Conservation (phyloP, 2,797 vertebrate species). For the Leptoclinus maculatus region DNA sequence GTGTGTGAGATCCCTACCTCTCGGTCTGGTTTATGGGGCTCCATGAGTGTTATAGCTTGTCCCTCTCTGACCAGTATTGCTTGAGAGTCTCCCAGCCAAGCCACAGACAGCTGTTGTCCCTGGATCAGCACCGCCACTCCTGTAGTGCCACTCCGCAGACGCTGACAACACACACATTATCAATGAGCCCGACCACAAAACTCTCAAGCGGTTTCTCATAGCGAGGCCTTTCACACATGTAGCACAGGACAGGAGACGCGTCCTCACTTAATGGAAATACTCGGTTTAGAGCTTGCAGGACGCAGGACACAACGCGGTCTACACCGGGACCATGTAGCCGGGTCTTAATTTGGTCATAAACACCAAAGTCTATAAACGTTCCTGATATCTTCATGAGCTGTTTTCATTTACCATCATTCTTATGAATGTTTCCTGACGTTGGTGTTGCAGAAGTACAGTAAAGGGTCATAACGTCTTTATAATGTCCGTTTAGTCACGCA, state of each 20-base stretch:
- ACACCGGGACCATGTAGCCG: too few relatives aligned
- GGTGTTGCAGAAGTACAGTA: neutral
- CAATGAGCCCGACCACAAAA: neutral
- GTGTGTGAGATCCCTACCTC: slow-evolving; percentile 80
- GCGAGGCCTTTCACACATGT: neutral
- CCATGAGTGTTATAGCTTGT: slow-evolving; percentile 89
- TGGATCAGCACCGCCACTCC: slow-evolving; percentile 88
- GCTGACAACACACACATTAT: slow-evolving; percentile 74
- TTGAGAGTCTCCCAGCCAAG: slow-evolving; percentile 97
- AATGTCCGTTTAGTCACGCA: neutral
- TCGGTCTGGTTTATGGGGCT: slow-evolving; percentile 96
- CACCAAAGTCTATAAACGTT: neutral
- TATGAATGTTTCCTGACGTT: too few relatives aligned
- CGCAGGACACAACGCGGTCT: too few relatives aligned
- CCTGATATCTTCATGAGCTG: neutral
- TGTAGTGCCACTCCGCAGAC: slow-evolving; percentile 93
- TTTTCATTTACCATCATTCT: too few relatives aligned
- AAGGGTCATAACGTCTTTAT: neutral
- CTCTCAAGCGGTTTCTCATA: neutral
- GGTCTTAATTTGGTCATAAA: too few relatives aligned
- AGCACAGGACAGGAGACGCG: neutral
- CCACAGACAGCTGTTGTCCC: slow-evolving; percentile 84
- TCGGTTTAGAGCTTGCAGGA: neutral
- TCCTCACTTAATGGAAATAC: neutral
- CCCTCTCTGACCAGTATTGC: slow-evolving; percentile 90